These are phyloP conservation scores for Eupithecia exiguata DNA, from an alignment of 2,888 invertebrate species.

Conservation along the genomic window DNA sequence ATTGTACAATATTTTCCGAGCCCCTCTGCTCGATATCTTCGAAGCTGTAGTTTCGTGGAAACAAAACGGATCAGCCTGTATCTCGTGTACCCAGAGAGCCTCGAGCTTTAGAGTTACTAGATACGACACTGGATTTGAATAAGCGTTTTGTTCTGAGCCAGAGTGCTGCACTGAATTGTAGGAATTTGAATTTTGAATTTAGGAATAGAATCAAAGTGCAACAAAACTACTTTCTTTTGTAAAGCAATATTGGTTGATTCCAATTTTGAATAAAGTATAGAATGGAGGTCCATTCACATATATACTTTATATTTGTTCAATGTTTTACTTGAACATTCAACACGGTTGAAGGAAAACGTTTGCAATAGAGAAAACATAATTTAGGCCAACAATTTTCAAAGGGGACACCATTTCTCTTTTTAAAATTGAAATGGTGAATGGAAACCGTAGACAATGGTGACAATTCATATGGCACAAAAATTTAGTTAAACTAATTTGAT, in stretches of 20 bases:
- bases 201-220: constrained; percentile 19
- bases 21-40: constrained; percentile 47
- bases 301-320: no score
- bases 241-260: background rate
- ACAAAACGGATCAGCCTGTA: constrained; percentile 74
- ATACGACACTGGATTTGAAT: constrained; percentile 51
- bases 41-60: constrained; percentile 55
- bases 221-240: constrained; percentile 3
- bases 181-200: constrained; percentile 33
- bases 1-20: constrained; percentile 41
- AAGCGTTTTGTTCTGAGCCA: constrained; percentile 44
- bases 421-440: no score
- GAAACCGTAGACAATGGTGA: no score
- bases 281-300: no score
- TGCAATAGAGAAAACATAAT: no score
- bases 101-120: constrained; percentile 53
- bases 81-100: constrained; percentile 55
- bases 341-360: background rate
- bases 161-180: constrained; percentile 35
- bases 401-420: no score
- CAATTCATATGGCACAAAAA: no score
- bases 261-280: background rate
- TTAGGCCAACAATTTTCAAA: no score
- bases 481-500: no score
- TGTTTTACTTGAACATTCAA: background rate